Base-by-base conservation (phyloP, 2,113 vertebrate genomes). In the Corythoichthys haematopterus region DNA sequence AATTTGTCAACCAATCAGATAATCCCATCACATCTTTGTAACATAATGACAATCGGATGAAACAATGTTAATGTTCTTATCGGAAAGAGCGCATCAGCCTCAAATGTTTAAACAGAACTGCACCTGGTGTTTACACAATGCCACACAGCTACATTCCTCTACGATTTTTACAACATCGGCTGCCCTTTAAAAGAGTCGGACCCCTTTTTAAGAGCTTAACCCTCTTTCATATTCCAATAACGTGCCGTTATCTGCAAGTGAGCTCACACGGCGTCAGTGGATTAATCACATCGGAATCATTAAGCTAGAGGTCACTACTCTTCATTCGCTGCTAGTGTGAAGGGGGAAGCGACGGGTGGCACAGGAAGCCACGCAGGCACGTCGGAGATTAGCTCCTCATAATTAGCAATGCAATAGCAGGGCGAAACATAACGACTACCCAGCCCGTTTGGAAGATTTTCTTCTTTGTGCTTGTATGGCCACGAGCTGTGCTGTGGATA, bases 231-330 rank as follows among this genome's bases (percentile, higher is more conserved):
- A 70, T 75, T 78, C 65, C 51, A 68, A 63, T 64, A 64, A 57
- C 35, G 38, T 59, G 69, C 51, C 72, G 72, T 79, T 82, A 82
- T 75, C 75, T 68, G 63, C 40, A 36, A 13, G 40, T 9, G 66
- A 14, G 45, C 52, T 61, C 38, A 47, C 47, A 74, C 55, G 14
- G 67, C 43, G 61, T 65, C 15, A 85, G 76, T 81, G 71, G 78
- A 92, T 88, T 88, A 88, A 90, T 91, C 85, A 82, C 82, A 80
- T 81, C 65, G 80, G 76, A 89, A 90, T 89, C 84, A 85, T 88
- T 80, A 88, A 88, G 70, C 69, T 75, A 78, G 83, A 81, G 88
- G 88, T 91, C 86, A 90, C 71, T 83, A 81, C 70, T 75, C 71
- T 33, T 43, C 37, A 62, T 33, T 50, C 14, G 55, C 12, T 28